phyloP scores from a whole-genome alignment of 1,140 invertebrate genomes.

The Spodoptera litura region DNA sequence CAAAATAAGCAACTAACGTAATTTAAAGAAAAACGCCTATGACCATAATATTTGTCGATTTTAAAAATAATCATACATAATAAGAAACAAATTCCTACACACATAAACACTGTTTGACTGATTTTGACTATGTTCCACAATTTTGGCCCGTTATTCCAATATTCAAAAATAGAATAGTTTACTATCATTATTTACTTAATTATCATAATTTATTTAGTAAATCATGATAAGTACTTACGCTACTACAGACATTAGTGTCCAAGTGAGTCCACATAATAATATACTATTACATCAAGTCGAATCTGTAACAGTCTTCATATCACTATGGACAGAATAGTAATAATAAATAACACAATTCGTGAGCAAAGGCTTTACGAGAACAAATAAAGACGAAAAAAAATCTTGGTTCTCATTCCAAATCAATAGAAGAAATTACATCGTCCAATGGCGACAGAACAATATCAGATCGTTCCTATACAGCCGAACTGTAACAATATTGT shows the following conservation, averaged over 20 bases:
- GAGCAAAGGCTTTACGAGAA: slow-evolving; percentile 70
- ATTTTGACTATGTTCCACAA: slow-evolving; percentile 79
- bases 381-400: slow-evolving; percentile 52
- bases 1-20: slow-evolving; percentile 63
- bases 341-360: slow-evolving; percentile 77
- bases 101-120: slow-evolving; percentile 71
- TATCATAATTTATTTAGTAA: slow-evolving; percentile 57
- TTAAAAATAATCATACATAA: slow-evolving; percentile 54
- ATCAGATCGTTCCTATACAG: slow-evolving; percentile 29
- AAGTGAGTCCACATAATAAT: slow-evolving; percentile 48
- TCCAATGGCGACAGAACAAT: slow-evolving; percentile 47
- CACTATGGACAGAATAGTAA: slow-evolving; percentile 50
- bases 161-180: slow-evolving; percentile 61
- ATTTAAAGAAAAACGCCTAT: slow-evolving; percentile 58
- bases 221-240: slow-evolving; percentile 67
- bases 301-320: slow-evolving; percentile 45
- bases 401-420: slow-evolving; percentile 42
- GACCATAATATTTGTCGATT: slow-evolving; percentile 48
- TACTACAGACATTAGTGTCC: slow-evolving; percentile 50
- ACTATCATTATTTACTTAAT: slow-evolving; percentile 54
- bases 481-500: slow-evolving; percentile 10
- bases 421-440: slow-evolving; percentile 70
- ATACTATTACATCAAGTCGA: slow-evolving; percentile 47
- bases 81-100: slow-evolving; percentile 59
- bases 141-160: slow-evolving; percentile 81